These are phyloP conservation scores for Onychostoma macrolepis DNA, from an alignment of 2,113 vertebrate genomes.

Conservation along the genomic window DNA sequence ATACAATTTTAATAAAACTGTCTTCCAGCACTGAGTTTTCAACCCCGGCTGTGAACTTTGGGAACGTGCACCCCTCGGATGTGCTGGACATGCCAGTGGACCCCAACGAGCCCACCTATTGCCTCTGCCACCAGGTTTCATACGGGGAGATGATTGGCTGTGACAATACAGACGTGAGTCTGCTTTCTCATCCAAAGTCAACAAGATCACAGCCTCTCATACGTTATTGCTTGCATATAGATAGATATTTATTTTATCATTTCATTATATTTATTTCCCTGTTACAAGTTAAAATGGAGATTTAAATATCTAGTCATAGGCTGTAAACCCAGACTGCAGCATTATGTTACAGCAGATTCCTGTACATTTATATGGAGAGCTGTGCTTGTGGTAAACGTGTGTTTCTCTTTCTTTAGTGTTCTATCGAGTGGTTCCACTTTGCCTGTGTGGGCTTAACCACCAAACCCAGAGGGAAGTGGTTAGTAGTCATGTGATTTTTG, in stretches of 20 bases:
- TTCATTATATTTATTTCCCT: background rate
- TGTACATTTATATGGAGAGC: background rate
- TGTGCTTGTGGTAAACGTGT: background rate
- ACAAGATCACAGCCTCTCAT: background rate
- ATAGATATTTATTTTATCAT: background rate
- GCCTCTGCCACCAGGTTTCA: conserved; percentile 91
- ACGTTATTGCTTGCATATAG: background rate
- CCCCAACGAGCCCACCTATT: conserved; percentile 90
- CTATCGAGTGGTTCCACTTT: conserved; percentile 95
- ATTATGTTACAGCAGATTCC: background rate
- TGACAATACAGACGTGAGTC: conserved; percentile 88
- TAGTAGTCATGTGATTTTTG: conserved; percentile 60
- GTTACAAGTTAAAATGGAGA: background rate
- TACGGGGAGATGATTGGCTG: conserved; percentile 94
- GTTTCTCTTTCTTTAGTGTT: conserved; percentile 76
- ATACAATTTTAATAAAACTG: background rate
- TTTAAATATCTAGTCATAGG: background rate
- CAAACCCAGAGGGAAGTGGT: conserved; percentile 91
- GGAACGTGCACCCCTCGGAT: conserved; percentile 85
- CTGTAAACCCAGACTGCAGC: background rate
- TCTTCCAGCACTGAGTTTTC: conserved; percentile 81
- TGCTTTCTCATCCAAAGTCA: background rate
- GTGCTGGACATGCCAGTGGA: conserved; percentile 92
- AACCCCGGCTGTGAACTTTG: conserved; percentile 83
- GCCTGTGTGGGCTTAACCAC: conserved; percentile 90